Evolutionary conservation across 2,888 invertebrate species (phyloP), one percentile per base, ranked within the genome.

Genomic region (Cheilosia vulpina): DNA sequence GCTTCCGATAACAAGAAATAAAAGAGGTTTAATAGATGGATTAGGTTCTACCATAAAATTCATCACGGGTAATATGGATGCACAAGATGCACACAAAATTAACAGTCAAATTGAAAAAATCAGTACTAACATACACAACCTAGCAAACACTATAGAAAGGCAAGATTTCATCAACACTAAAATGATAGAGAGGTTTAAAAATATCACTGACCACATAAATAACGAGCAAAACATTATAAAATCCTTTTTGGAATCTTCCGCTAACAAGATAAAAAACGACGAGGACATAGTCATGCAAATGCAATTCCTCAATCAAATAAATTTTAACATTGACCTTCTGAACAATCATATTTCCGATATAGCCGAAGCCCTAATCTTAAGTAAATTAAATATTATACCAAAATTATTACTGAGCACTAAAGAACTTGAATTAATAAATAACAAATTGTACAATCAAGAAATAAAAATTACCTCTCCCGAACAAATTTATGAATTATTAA

Each of bases 401-500:
- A 83, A 78, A 57, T 62, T 78, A 38, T 43, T 77, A 47, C 17
- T 82, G 52, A 81, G 50, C 17, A 45, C 38, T 19, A 17, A 53
- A 4, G 65, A 81, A 81, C 19, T 82, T 2, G 17, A 45, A 58
- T 31, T 69, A 34, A 75, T 81, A 47, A 4, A 65, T 5, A 34
- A 58, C 2, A 76, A 63, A 21, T 50, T 76, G 15, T n/a, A 57
- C n/a, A 41, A 43, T 7, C 24, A 45, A 57, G 31, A 55, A 31
- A 19, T 57, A 24, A 34, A 34, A 38, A 38, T 34, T 57, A 27
- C n/a, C n/a, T 79, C 83, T 7, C 34, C 41, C 3, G 79, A 83
- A 83, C 63, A 83, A 41, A 65, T 82, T 11, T 87, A 83, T 41
- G 80, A 83, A 72, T 24, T 87, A 17, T 15, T 75, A 15, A 45